Base-by-base conservation (phyloP, 2,888 invertebrate species). In the Corythucha ciliata region DNA sequence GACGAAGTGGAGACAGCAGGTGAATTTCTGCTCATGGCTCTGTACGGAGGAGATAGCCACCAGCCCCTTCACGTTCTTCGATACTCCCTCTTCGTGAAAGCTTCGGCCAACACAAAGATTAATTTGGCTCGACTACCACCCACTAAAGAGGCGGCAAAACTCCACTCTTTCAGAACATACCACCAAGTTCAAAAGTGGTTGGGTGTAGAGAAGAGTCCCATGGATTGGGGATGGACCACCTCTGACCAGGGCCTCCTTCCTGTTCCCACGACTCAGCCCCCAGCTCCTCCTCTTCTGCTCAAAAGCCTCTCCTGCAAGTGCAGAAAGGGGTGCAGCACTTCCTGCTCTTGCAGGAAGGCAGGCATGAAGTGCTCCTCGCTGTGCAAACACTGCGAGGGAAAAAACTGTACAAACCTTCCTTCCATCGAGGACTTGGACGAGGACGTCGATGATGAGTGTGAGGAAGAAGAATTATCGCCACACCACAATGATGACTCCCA, bases 151-250 rank as follows among this genome's bases (percentile, higher is more conserved):
- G 44, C 44, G 8, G 2, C 26, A 10, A 3, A 25, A 4, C 14
- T 16, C n/a, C 44, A 42, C 27, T 26, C 27, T 8, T 26, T 8
- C 5, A 8, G 44, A 14, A 16, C 14, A 8, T 42, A 42, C 44
- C 44, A 42, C 44, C 44, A 42, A 42, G 27, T 42, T 14, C 44
- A 42, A n/a, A n/a, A n/a, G n/a, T n/a, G n/a, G n/a, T n/a, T n/a
- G n/a, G n/a, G n/a, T n/a, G n/a, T n/a, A n/a, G n/a, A n/a, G n/a
- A n/a, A n/a, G n/a, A n/a, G n/a, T n/a, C 36, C 36, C 16, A n/a
- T 36, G 16, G 36, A 36, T 18, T 36, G 41, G 25, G 41, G 41
- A 42, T n/a, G n/a, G n/a, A n/a, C n/a, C n/a, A n/a, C n/a, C n/a
- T n/a, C 26, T 25, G 24, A 26, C 26, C 5, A 26, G 8, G 44